Evolutionary conservation across 1,140 invertebrate species (phyloP).

Genomic region (Macrosteles quadrilineatus): DNA sequence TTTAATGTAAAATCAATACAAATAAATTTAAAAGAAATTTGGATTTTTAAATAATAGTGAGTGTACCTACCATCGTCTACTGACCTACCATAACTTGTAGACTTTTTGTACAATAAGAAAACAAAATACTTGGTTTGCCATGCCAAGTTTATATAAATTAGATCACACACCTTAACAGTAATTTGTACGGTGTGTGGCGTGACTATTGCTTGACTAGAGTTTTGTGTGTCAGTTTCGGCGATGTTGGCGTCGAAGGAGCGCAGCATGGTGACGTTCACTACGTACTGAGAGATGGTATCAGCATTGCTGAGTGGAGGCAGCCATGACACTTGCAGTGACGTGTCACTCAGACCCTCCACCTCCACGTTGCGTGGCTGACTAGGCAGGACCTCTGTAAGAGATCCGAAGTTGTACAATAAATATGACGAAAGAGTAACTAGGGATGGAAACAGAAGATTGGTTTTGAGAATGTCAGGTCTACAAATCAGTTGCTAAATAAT

Average conservation of each 20-base stretch:
- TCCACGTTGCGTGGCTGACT: slow-evolving; percentile 67
- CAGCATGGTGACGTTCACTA: slow-evolving; percentile 70
- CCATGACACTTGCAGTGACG: slow-evolving; percentile 70
- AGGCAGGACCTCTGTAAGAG: slow-evolving; percentile 70
- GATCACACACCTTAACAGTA: slow-evolving; percentile 44
- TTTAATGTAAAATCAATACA: too few species aligned
- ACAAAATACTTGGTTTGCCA: too few species aligned
- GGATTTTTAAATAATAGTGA: too few species aligned
- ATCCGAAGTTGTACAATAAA: slow-evolving; percentile 41
- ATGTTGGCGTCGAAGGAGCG: slow-evolving; percentile 59
- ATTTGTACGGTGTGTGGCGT: slow-evolving; percentile 45
- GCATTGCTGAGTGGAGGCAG: slow-evolving; percentile 59
- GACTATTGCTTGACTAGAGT: slow-evolving; percentile 41
- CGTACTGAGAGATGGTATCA: slow-evolving; percentile 65
- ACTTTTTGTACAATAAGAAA: too few species aligned
- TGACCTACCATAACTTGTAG: too few species aligned
- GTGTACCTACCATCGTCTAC: too few species aligned
- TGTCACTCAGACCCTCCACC: slow-evolving; percentile 69
- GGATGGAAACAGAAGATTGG: too few species aligned
- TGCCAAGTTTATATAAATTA: too few species aligned
- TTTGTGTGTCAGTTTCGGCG: slow-evolving; percentile 28
- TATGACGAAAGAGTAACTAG: too few species aligned
- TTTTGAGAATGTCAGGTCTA: too few species aligned
- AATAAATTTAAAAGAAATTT: too few species aligned
- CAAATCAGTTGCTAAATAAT: too few species aligned